Base-by-base conservation (phyloP, 2,113 vertebrate genomes). In the Neopipo cinnamomea region DNA sequence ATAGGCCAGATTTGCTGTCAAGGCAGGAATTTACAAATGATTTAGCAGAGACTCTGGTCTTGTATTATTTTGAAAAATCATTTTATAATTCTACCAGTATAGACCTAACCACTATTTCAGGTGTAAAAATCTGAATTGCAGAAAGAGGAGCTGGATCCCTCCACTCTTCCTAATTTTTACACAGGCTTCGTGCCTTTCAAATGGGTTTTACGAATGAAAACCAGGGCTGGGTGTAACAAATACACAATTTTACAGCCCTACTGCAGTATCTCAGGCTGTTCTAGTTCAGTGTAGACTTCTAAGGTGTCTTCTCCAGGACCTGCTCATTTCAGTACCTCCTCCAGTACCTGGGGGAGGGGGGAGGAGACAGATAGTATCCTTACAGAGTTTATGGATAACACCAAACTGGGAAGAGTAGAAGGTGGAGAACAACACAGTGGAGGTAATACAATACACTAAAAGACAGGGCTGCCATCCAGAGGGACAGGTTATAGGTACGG, bases 401-500 rank as follows among this genome's bases (percentile, higher is more conserved):
- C 5, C 21, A 89, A 47, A 47, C 4, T 44, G 31, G 17, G n/a
- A 78, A 31, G 30, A 88, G 39, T 9, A 70, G 24, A 61, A 77
- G 8, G 8, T 28, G n/a, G 11, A 39, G 8, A 3, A 6, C 2
- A 4, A 49, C 53, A 53, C 33, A 39, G 42, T 7, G 16, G 28
- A 72, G 14, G 22, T 24, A 28, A 53, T 18, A 67, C 17, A 42
- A 31, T 2, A 52, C 18, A 75, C 0, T 62, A 37, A 52, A 71
- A 58, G 20, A 46, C 2, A 52, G 14, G n/a, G 17, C 35, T 76
- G 41, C 55, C 62, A 70, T 42, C 63, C 71, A 70, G n/a, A 76
- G 25, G n/a, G n/a, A 35, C 35, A 47, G 6, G 25, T 31, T 76
- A 1, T 2, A 41, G 20, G 14, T 22, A n/a, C 0, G 1, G 28